Conservation (phyloP, 2,797 vertebrate species). For the Mormyrus hasselquistii region DNA sequence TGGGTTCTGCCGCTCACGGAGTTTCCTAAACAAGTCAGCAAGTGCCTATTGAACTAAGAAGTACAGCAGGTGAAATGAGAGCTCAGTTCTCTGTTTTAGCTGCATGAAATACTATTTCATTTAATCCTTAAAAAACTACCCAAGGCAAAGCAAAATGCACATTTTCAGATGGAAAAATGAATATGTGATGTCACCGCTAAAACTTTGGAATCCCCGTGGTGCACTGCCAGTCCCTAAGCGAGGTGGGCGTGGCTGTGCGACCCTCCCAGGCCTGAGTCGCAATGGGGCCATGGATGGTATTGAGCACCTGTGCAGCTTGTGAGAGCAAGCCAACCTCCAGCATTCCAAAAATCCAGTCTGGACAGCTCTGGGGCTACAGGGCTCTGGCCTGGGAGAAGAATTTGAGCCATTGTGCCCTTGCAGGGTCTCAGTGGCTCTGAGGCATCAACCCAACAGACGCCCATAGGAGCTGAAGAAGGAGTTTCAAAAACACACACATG, state of each 20-base stretch:
- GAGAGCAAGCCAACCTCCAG: background rate
- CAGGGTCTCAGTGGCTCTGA: background rate
- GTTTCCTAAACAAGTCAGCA: background rate
- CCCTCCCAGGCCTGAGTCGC: background rate
- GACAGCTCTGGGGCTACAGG: background rate
- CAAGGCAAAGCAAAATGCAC: background rate
- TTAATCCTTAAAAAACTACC: background rate
- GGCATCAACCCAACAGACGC: background rate
- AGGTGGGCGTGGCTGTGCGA: background rate
- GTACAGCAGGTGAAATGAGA: background rate
- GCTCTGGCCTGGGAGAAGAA: background rate
- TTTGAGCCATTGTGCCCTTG: background rate
- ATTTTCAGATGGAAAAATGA: background rate
- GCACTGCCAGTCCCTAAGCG: background rate
- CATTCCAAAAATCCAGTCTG: slow-evolving; percentile 2
- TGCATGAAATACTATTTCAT: background rate
- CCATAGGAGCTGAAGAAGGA: background rate
- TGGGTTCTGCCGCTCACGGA: background rate
- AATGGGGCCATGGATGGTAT: background rate
- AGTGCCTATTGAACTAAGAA: background rate
- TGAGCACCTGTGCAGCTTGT: background rate
- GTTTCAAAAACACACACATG: background rate
- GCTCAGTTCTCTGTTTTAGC: background rate
- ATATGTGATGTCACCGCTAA: background rate
- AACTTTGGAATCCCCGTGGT: background rate